phyloP scores from a whole-genome alignment of 2,888 invertebrate species.

The Hirtodrosophila cameraria region DNA sequence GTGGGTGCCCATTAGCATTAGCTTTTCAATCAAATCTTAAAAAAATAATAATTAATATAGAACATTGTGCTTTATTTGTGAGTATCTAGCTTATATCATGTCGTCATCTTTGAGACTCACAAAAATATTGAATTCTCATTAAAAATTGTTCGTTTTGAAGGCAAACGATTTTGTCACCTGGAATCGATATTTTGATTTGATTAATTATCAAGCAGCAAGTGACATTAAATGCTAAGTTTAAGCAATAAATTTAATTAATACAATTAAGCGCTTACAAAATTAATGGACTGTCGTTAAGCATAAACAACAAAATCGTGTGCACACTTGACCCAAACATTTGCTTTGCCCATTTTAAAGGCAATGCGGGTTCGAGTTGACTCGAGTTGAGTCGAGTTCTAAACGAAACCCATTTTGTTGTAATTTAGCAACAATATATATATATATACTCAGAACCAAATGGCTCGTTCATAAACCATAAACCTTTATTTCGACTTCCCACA shows the following conservation, averaged over 20 bases:
- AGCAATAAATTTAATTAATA: conserved; percentile 65
- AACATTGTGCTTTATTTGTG: too few relatives aligned
- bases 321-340: conserved; percentile 63
- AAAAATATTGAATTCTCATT: background rate
- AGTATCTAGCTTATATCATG: too few relatives aligned
- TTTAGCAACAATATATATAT: conserved; percentile 1
- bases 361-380: conserved; percentile 13
- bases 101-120: too few relatives aligned
- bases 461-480: conserved; percentile 12
- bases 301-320: conserved; percentile 53
- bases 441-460: conserved; percentile 7
- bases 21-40: background rate
- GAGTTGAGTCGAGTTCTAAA: conserved; percentile 40
- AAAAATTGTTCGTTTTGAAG: conserved; percentile 4
- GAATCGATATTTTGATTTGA: conserved; percentile 40
- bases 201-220: conserved; percentile 38
- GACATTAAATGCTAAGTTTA: conserved; percentile 52
- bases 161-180: conserved; percentile 30
- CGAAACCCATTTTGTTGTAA: conserved; percentile 11
- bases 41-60: background rate
- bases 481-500: conserved; percentile 46
- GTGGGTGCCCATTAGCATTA: conserved; percentile 25
- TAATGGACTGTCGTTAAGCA: conserved; percentile 59
- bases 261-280: conserved; percentile 59
- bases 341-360: conserved; percentile 35